A percentile compares a stretch with the other conserved stretches of the same genome.
These are phyloP conservation scores for Macrostomum cliftonense DNA, from an alignment of 2,888 invertebrate species.

Conservation along the genomic window DNA sequence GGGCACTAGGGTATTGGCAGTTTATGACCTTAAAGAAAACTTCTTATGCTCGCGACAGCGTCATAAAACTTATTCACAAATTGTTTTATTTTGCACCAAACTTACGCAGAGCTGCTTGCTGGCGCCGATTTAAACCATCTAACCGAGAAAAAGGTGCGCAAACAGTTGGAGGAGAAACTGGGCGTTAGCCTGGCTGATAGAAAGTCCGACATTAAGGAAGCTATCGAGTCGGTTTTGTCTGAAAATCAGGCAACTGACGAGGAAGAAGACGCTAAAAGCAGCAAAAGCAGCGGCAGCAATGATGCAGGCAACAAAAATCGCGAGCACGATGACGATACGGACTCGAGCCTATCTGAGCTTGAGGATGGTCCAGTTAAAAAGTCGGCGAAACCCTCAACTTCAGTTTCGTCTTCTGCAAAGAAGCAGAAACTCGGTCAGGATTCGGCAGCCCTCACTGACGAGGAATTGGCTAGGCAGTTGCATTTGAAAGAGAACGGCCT, in stretches of 20 bases:
- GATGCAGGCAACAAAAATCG: no score
- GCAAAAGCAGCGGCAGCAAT: neutral
- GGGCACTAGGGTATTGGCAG: no score
- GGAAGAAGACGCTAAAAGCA: neutral
- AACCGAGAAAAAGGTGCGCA: conserved; percentile 70
- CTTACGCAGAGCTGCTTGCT: conserved; percentile 71
- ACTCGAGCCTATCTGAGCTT: conserved; percentile 28
- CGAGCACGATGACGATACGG: conserved; percentile 26
- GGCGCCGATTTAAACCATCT: conserved; percentile 63
- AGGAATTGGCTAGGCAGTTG: conserved; percentile 23
- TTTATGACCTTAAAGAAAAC: no score
- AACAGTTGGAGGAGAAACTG: conserved; percentile 61
- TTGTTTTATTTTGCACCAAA: no score
- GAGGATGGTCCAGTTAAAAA: conserved; percentile 24
- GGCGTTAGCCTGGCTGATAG: conserved; percentile 52
- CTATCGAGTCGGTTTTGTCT: neutral
- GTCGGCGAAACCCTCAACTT: neutral
- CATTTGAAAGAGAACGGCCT: conserved; percentile 19
- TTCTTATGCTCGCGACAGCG: no score
- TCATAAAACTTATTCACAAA: no score
- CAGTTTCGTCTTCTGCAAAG: no score
- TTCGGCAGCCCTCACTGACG: conserved; percentile 22
- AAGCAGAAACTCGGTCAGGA: no score
- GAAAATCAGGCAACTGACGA: conserved; percentile 3
- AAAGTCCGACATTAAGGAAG: conserved; percentile 24